Conservation (phyloP, 2,888 invertebrate species). For the Melangyna quadrimaculata region DNA sequence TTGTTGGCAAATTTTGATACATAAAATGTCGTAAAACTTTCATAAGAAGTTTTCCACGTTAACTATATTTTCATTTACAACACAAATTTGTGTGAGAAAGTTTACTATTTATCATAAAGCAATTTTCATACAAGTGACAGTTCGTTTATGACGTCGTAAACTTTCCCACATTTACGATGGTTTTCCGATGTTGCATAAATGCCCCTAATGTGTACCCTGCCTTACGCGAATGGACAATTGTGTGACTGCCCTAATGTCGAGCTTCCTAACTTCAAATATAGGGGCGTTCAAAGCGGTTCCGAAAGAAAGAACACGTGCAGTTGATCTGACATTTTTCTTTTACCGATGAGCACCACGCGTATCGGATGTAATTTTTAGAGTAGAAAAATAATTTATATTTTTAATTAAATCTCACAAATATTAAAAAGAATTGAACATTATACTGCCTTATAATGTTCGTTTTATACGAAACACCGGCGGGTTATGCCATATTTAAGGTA, state of each 20-base stretch:
- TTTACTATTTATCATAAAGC: too few relatives aligned
- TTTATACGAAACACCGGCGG: constrained; percentile 95
- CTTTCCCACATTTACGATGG: too few relatives aligned
- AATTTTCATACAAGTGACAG: too few relatives aligned
- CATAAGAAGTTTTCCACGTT: too few relatives aligned
- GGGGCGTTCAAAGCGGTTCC: neutral
- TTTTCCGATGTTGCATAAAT: too few relatives aligned
- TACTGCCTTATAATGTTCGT: constrained; percentile 87
- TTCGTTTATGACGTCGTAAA: too few relatives aligned
- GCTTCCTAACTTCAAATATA: neutral
- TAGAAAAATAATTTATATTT: neutral
- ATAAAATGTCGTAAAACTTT: too few relatives aligned
- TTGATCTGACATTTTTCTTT: constrained; percentile 33
- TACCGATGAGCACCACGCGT: neutral
- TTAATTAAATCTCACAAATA: neutral
- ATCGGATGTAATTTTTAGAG: neutral
- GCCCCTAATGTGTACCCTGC: too few relatives aligned
- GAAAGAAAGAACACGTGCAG: constrained; percentile 33
- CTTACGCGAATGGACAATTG: neutral
- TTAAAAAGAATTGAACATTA: constrained; percentile 74
- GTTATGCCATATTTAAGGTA: constrained; percentile 97
- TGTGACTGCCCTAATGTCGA: neutral
- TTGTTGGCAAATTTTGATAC: too few relatives aligned
- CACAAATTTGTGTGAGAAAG: too few relatives aligned
- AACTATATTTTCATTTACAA: too few relatives aligned